phyloP scores from a whole-genome alignment of 2,797 vertebrate species.

The Oophaga sylvatica region DNA sequence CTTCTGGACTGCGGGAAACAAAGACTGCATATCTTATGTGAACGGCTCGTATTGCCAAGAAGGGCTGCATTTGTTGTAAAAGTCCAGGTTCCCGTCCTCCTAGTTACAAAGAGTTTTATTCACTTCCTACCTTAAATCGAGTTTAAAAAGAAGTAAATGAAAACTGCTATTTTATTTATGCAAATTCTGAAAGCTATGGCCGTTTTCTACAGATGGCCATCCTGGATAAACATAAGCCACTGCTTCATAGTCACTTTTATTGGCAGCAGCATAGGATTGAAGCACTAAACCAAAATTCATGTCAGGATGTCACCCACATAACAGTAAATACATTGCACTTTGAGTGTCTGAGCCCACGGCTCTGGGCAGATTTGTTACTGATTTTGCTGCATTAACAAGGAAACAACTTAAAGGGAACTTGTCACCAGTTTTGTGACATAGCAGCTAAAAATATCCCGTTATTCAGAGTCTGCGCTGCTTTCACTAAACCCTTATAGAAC shows the following conservation, averaged over 20 bases:
- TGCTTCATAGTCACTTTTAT: slow-evolving; percentile 19
- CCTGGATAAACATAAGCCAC: background rate
- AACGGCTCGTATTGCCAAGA: slow-evolving; percentile 56
- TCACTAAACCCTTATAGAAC: too few relatives aligned
- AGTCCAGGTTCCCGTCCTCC: background rate
- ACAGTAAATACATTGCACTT: too few relatives aligned
- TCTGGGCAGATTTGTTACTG: too few relatives aligned
- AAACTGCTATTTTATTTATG: slow-evolving; percentile 27
- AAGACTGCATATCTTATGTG: slow-evolving; percentile 58
- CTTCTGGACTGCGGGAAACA: slow-evolving; percentile 64
- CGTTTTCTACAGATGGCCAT: background rate
- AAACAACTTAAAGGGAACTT: too few relatives aligned
- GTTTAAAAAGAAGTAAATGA: background rate
- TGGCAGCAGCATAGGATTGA: slow-evolving; percentile 8
- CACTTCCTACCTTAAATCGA: background rate
- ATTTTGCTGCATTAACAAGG: too few relatives aligned
- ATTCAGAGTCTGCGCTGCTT: too few relatives aligned
- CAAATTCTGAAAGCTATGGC: background rate
- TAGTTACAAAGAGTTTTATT: slow-evolving; percentile 7
- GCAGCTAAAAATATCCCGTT: too few relatives aligned
- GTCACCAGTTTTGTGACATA: too few relatives aligned
- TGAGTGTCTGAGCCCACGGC: too few relatives aligned
- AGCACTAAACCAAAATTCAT: background rate
- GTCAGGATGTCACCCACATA: too few relatives aligned
- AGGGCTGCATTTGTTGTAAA: slow-evolving; percentile 59